Conservation (phyloP, 2,797 vertebrate species). For the Aselliscus stoliczkanus region DNA sequence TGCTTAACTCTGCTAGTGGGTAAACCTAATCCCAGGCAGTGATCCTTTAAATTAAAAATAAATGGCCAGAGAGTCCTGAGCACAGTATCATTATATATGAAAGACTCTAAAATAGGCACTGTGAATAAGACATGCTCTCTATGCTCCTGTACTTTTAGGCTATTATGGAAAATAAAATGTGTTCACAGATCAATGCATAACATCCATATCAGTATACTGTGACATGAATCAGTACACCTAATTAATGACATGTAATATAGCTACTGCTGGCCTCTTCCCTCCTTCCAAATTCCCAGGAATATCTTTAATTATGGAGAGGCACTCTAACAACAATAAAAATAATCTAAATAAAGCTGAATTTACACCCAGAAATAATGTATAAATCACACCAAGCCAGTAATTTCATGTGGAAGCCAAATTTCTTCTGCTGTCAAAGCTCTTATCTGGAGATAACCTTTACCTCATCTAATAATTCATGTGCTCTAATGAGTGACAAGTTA, state of each 20-base stretch:
- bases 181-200: background rate
- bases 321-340: background rate
- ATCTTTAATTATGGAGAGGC: constrained; percentile 24
- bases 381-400: constrained; percentile 29
- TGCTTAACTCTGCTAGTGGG: background rate
- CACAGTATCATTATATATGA: background rate
- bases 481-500: constrained; percentile 39
- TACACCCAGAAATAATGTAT: constrained; percentile 30
- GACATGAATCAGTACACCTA: constrained; percentile 44
- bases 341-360: constrained; percentile 4
- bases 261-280: constrained; percentile 26
- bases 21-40: background rate
- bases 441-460: constrained; percentile 40
- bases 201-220: background rate
- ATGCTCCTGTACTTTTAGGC: background rate
- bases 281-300: constrained; percentile 20
- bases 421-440: constrained; percentile 36
- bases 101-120: background rate
- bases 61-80: background rate
- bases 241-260: constrained; percentile 51
- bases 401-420: constrained; percentile 42
- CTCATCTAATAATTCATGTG: constrained; percentile 36
- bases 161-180: constrained; percentile 2
- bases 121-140: background rate
- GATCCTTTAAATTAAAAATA: background rate